Conservation (phyloP, 2,888 invertebrate genomes). For the Aelia acuminata region DNA sequence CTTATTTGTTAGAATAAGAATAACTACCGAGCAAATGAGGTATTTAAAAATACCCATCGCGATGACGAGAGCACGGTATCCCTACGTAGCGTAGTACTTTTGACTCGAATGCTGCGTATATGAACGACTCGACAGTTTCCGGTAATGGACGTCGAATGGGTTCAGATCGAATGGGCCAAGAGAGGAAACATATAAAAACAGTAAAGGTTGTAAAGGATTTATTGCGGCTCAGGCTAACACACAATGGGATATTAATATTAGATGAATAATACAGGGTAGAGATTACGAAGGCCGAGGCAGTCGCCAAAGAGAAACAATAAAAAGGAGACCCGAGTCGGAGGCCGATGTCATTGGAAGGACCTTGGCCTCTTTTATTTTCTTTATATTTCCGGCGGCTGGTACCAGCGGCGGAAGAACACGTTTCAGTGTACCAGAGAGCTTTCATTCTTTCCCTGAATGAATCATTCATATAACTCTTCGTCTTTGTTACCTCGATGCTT, state of each 20-base stretch:
- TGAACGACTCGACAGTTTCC: too few relatives aligned
- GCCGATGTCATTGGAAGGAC: conserved; percentile 22
- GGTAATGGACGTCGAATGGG: too few relatives aligned
- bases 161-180: too few relatives aligned
- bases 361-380: conserved; percentile 40
- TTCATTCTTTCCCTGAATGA: conserved; percentile 4
- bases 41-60: too few relatives aligned
- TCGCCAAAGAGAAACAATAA: conserved; percentile 21
- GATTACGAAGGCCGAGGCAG: conserved; percentile 8
- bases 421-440: not conserved
- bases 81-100: too few relatives aligned
- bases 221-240: not conserved
- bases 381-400: conserved; percentile 33
- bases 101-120: too few relatives aligned
- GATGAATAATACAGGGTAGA: not conserved
- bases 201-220: too few relatives aligned
- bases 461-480: conserved; percentile 4
- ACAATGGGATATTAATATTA: not conserved
- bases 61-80: too few relatives aligned
- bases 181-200: too few relatives aligned
- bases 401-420: conserved; percentile 46
- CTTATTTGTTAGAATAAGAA: too few relatives aligned
- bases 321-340: not conserved
- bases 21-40: too few relatives aligned
- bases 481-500: not conserved